Evolutionary conservation across 2,113 vertebrate genomes (phyloP), one percentile per base, ranked within the genome.

Genomic region (Paradisaea rubra): DNA sequence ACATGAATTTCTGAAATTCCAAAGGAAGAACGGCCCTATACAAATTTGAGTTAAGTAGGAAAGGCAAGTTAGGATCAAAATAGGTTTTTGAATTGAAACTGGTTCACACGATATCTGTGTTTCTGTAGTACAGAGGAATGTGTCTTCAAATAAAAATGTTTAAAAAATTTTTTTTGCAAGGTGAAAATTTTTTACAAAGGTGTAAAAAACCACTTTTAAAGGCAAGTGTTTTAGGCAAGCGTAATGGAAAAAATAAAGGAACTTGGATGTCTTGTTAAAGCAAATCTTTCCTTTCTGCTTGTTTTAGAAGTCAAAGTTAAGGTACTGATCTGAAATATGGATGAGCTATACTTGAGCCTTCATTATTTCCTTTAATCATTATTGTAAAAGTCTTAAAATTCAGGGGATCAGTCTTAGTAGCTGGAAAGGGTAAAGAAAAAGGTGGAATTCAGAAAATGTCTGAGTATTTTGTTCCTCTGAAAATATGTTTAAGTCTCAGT

Each of bases 61-160:
- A 69, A 76, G 60, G 13, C 63, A 83, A 89, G 35, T 37, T 88
- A 33, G 45, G 13, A 53, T 79, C 22, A 44, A 72, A 82, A 80
- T 10, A 30, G 41, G 12, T 13, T 81, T 84, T 87, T 4, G 0
- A 47, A 33, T 39, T 82, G 8, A 17, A 80, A 24, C 11, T 28
- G 13, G 9, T 53, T 65, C 19, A 37, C 37, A 17, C 15, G 0
- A 1, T 59, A 27, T 42, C 19, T 68, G 1, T 4, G 0, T 45
- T 91, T 77, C 47, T 50, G 6, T 78, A 59, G 15, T 64, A 47
- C 44, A 25, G 33, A 15, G 27, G n/a, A 66, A 19, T n/a, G 6
- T 71, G 39, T 61, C 41, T 74, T 74, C 60, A 64, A 63, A 27
- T 44, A 53, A 68, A 45, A 86, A 23, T 28, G 22, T 76, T 61